Base-by-base conservation (phyloP, 2,888 invertebrate genomes). In the Megastigmus dorsalis region DNA sequence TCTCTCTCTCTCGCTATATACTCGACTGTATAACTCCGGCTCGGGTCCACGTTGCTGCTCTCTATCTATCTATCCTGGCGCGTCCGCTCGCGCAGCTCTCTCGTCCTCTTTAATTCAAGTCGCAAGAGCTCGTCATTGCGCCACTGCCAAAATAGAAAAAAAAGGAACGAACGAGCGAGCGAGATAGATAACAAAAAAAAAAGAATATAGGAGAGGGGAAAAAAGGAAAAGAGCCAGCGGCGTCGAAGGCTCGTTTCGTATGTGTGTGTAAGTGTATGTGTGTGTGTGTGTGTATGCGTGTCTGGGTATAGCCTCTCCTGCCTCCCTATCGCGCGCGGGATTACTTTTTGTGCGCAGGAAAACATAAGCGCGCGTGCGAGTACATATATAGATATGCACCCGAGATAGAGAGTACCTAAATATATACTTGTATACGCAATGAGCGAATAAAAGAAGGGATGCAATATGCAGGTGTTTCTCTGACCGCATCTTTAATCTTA, bases 261-360 rank as follows among this genome's bases (percentile, higher is more conserved):
- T n/a, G n/a, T n/a, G n/a, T n/a, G n/a, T n/a, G n/a, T n/a, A n/a
- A n/a, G n/a, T n/a, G n/a, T n/a, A n/a, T n/a, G n/a, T n/a, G n/a
- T n/a, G n/a, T n/a, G n/a, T n/a, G n/a, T n/a, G n/a, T n/a, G n/a
- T n/a, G n/a, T n/a, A n/a, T n/a, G n/a, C n/a, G n/a, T n/a, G n/a
- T n/a, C n/a, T n/a, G n/a, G n/a, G n/a, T n/a, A n/a, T 10, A 15
- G 15, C 2, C 15, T 33, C 3, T 66, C 75, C 73, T 74, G 68
- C 66, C 69, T 65, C 77, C 67, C 72, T 59, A 73, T 62, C 59
- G 70, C 67, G 70, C 75, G 75, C 60, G 71, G 75, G 72, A 74
- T 74, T 72, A 67, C 50, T 66, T 60, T 63, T 67, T 67, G 59
- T 71, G 68, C 66, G 54, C 45, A 52, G 26, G n/a, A 36, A 30